phyloP scores from a whole-genome alignment of 2,888 invertebrate species.

The Leistus spinibarbis region DNA sequence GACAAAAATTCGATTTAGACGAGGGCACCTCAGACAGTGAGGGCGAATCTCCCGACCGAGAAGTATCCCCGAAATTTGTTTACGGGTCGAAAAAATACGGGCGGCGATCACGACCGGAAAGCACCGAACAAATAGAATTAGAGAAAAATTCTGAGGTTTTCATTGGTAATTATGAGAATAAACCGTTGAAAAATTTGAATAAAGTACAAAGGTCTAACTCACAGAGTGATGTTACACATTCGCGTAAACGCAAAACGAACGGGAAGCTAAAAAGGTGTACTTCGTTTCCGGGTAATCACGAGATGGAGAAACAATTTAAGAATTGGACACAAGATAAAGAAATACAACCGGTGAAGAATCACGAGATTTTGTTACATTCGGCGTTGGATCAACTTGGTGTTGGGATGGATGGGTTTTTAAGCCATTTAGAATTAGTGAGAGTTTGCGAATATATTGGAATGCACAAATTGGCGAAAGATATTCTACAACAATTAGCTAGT shows the following conservation, averaged over 20 bases:
- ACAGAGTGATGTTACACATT: conserved; percentile 61
- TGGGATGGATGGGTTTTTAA: conserved; percentile 66
- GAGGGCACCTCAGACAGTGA: conserved; percentile 47
- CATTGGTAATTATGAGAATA: conserved; percentile 42
- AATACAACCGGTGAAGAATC: background rate
- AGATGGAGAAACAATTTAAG: conserved; percentile 37
- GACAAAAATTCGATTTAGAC: conserved; percentile 45
- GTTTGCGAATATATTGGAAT: conserved; percentile 72
- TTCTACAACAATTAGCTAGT: conserved; percentile 68
- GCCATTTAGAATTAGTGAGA: conserved; percentile 66
- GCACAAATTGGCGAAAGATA: conserved; percentile 68
- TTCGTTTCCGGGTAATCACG: conserved; percentile 60
- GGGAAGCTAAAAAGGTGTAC: conserved; percentile 63
- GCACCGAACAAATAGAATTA: conserved; percentile 47
- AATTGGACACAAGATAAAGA: conserved; percentile 31
- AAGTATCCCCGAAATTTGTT: conserved; percentile 74
- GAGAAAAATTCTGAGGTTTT: conserved; percentile 33
- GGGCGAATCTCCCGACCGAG: conserved; percentile 69
- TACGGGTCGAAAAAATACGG: conserved; percentile 80
- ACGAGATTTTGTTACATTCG: conserved; percentile 63
- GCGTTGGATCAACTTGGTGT: conserved; percentile 69
- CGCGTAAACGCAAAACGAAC: conserved; percentile 59
- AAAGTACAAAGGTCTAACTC: conserved; percentile 63
- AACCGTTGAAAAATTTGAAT: conserved; percentile 36
- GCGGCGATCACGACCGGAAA: conserved; percentile 69